Evolutionary conservation across 2,888 invertebrate species (phyloP).

Genomic region (Strigamia crassipes): DNA sequence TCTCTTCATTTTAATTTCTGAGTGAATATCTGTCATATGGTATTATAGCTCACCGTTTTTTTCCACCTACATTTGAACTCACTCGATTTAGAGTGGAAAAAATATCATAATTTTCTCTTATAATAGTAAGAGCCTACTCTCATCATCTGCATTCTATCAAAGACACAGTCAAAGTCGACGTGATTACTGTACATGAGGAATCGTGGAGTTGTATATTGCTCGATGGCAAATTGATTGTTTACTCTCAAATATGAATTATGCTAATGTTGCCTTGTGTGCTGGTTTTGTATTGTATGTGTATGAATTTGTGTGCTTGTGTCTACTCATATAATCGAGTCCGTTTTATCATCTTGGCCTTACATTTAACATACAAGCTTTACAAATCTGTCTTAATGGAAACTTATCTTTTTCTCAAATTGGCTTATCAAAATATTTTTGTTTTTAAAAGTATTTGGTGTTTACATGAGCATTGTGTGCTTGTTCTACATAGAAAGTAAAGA

Average conservation of each 20-base stretch:
- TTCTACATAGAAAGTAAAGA: background rate
- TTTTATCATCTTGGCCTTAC: conserved; percentile 16
- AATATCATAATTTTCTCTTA: background rate
- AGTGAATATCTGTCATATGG: background rate
- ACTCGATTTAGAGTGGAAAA: background rate
- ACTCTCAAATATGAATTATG: background rate
- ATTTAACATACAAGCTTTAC: conserved; percentile 3
- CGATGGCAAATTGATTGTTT: background rate
- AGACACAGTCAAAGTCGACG: background rate
- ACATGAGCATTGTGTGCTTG: conserved; percentile 12
- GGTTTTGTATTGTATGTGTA: background rate
- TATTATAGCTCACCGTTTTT: conserved; percentile 4
- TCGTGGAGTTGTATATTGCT: background rate
- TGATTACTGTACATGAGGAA: background rate
- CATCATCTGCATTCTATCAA: background rate
- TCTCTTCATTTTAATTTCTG: background rate
- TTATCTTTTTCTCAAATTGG: background rate
- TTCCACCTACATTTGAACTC: background rate
- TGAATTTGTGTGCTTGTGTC: conserved; percentile 1
- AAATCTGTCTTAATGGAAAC: background rate
- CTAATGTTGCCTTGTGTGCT: conserved; percentile 22
- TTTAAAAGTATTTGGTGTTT: background rate
- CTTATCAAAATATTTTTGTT: background rate
- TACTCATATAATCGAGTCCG: background rate
- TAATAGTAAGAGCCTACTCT: conserved; percentile 2